Conservation (phyloP, 2,113 vertebrate genomes). For the Carassius gibelio region DNA sequence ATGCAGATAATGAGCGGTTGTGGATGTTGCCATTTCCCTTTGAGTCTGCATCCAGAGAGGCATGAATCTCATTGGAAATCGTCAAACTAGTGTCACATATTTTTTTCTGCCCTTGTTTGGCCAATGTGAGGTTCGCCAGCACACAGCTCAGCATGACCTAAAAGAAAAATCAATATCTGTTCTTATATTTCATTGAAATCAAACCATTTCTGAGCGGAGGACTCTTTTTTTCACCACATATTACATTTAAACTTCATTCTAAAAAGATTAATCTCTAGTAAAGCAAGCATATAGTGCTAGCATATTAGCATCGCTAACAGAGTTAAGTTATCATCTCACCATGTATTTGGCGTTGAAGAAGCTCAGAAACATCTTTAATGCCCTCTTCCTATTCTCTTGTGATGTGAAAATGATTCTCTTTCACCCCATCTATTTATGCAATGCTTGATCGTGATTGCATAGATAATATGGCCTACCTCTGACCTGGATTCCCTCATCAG, state of each 20-base stretch:
- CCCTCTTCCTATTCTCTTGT: conserved; percentile 2
- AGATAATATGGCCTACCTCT: conserved; percentile 42
- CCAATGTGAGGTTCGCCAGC: conserved; percentile 47
- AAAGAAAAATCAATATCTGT: not conserved
- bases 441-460: conserved; percentile 23
- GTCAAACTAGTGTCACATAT: conserved; percentile 45
- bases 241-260: not conserved
- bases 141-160: conserved; percentile 63
- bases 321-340: conserved; percentile 56
- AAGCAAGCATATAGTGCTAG: not conserved
- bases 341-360: not conserved
- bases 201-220: not conserved
- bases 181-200: not conserved
- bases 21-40: conserved; percentile 63
- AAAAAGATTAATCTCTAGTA: not conserved
- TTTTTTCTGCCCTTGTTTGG: not conserved
- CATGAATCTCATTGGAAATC: conserved; percentile 8
- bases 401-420: not conserved
- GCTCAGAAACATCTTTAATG: conserved; percentile 50
- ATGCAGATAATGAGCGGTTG: conserved; percentile 70
- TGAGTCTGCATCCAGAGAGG: not conserved
- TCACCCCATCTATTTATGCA: conserved; percentile 27
- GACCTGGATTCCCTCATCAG: conserved; percentile 55
- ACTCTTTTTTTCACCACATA: not conserved
- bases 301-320: not conserved